Conservation (phyloP, 2,888 invertebrate species). For the Philereme transversata region DNA sequence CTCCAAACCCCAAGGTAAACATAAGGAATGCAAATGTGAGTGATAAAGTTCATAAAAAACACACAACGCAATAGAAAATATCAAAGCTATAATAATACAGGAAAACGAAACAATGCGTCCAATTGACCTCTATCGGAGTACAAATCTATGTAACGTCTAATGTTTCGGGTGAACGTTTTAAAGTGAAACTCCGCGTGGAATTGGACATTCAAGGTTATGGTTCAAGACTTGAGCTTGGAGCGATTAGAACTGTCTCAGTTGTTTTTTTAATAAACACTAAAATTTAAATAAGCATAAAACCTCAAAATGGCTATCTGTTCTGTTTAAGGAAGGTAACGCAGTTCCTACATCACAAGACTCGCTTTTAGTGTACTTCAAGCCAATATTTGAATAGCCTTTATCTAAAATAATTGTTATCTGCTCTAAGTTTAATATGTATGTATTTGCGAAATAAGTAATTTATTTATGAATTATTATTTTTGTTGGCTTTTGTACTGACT, state of each 20-base stretch:
- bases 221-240: constrained; percentile 39
- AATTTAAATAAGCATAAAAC: too few relatives aligned
- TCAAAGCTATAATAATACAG: constrained; percentile 52
- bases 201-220: constrained; percentile 63
- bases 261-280: too few relatives aligned
- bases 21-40: constrained; percentile 26
- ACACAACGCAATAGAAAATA: constrained; percentile 39
- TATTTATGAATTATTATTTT: too few relatives aligned
- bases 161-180: constrained; percentile 72
- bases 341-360: too few relatives aligned
- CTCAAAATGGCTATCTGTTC: too few relatives aligned
- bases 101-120: constrained; percentile 68
- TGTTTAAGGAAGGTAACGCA: too few relatives aligned
- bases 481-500: too few relatives aligned
- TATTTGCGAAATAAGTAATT: too few relatives aligned
- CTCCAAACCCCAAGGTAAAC: constrained; percentile 20
- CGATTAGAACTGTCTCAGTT: constrained; percentile 20
- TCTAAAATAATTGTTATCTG: too few relatives aligned
- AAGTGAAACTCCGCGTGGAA: constrained; percentile 71
- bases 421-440: too few relatives aligned
- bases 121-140: constrained; percentile 62
- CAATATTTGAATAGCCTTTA: too few relatives aligned
- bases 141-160: constrained; percentile 72
- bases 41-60: constrained; percentile 35
- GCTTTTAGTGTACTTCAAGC: too few relatives aligned